phyloP scores from a whole-genome alignment of 2,113 vertebrate genomes.

The Anguilla japonica region DNA sequence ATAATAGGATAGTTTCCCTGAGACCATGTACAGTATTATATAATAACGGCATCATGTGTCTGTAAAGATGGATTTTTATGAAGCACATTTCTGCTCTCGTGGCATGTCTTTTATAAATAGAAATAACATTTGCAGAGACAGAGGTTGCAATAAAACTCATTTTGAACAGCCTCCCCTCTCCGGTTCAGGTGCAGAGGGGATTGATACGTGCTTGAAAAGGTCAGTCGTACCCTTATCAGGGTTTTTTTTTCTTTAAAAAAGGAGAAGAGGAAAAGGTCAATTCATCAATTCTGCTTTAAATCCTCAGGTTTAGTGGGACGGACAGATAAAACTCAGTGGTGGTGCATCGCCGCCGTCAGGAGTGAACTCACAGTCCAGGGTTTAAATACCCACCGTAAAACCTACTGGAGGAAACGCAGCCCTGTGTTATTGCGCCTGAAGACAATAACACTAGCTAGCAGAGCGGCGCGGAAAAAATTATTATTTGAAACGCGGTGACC shows the following conservation, averaged over 20 bases:
- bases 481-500: no score
- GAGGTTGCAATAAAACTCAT: constrained; percentile 15
- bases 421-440: no score
- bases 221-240: constrained; percentile 9
- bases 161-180: background rate
- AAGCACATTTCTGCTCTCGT: background rate
- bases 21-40: no score
- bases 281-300: constrained; percentile 18
- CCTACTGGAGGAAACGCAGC: no score
- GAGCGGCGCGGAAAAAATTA: no score
- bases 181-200: background rate
- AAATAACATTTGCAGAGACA: background rate
- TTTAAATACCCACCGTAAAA: background rate
- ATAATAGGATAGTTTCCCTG: no score
- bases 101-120: background rate
- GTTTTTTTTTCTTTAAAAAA: background rate
- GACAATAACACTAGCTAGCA: background rate
- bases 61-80: background rate
- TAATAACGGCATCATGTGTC: background rate
- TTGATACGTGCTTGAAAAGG: constrained; percentile 18
- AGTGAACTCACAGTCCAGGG: background rate
- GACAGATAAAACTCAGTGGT: background rate
- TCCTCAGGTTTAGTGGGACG: constrained; percentile 11
- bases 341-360: background rate
- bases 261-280: constrained; percentile 21